phyloP scores from a whole-genome alignment of 2,797 vertebrate genomes.

The Momotus momota region DNA sequence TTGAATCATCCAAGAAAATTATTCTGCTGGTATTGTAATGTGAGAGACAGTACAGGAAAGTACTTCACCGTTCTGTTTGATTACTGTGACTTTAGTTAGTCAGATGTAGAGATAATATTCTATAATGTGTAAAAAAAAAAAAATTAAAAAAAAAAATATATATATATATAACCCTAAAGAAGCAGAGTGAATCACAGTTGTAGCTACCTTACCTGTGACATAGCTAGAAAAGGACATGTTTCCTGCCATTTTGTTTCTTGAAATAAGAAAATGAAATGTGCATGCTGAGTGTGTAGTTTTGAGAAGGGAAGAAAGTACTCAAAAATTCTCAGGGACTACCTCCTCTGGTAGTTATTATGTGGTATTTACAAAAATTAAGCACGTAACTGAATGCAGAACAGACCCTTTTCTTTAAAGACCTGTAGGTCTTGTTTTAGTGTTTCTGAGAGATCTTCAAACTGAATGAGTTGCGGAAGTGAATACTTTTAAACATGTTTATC shows the following conservation, averaged over 20 bases:
- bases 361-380: neutral
- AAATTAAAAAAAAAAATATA: too few relatives aligned
- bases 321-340: neutral
- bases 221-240: neutral
- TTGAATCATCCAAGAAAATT: neutral
- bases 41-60: neutral
- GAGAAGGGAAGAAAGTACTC: neutral
- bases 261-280: neutral
- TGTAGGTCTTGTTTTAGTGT: neutral
- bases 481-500: neutral
- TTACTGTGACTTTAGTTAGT: neutral
- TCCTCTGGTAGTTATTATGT: rapidly evolving
- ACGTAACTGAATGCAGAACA: neutral
- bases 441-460: neutral
- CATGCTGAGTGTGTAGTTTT: neutral
- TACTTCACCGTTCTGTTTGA: neutral
- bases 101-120: neutral
- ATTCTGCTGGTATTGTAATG: neutral
- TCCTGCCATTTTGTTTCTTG: neutral
- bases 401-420: neutral
- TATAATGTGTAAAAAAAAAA: neutral
- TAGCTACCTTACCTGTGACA: neutral
- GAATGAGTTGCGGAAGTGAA: neutral
- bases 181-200: neutral
- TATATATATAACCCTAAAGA: neutral